Base-by-base conservation (phyloP, 2,113 vertebrate genomes). In the Oncorhynchus kisutch region DNA sequence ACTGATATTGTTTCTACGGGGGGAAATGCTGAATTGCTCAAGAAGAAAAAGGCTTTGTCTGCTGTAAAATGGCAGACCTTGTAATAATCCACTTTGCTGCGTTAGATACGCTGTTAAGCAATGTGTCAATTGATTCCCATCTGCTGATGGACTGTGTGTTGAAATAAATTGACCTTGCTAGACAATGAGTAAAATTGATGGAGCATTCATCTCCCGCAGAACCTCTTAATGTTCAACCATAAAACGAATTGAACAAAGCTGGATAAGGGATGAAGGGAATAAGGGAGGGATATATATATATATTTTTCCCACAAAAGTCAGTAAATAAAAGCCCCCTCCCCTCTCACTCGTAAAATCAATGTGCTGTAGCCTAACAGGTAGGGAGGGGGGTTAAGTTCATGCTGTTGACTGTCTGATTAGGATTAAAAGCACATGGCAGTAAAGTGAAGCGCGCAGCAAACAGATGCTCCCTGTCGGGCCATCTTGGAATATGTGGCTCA, bases 141-240 rank as follows among this genome's bases (percentile, higher is more conserved):
- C 39, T 45, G 39, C 39, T 45, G 39, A 45, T 45, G 39, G 39
- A 45, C 39, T 45, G 39, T 45, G 39, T 45, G 39, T 45, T 45
- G 9, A 45, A 92, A 92, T 91, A 91, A 92, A 91, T 90, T 90
- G 89, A 92, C 91, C 91, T 91, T 90, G 90, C 90, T 85, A 89
- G 90, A 89, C 86, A 83, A 91, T 90, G 91, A 92, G 84, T 89
- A 87, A 89, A 91, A 92, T 89, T 91, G 91, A 92, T 91, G 90
- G 90, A 87, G 91, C 89, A 89, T 92, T 91, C 85, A 92, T 90
- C 88, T 90, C 87, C 77, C 49, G 82, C 87, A 87, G 90, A 87
- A 84, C 85, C 59, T 80, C 84, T 90, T 86, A 78, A 85, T 82
- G 85, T 84, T 86, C 82, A 70, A 77, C 81, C 51, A 74, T 85